Evolutionary conservation across 2,888 invertebrate genomes (phyloP).

Genomic region (Orthonevra nobilis): DNA sequence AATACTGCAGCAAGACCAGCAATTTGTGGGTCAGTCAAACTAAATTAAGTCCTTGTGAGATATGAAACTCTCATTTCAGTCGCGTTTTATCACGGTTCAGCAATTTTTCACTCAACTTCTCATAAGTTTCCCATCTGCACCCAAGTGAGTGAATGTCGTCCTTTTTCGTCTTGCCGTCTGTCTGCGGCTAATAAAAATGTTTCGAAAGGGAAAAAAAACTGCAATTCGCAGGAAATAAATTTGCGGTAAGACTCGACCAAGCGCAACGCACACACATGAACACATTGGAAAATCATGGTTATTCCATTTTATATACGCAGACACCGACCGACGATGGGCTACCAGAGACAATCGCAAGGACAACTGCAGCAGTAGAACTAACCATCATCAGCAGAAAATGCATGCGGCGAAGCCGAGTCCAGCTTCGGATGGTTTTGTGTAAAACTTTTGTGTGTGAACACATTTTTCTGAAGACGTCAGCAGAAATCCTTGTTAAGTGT

Average conservation of each 20-base stretch:
- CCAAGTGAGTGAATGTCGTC: not conserved
- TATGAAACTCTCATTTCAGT: not conserved
- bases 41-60: no score
- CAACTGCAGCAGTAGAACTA: conserved; percentile 11
- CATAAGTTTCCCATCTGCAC: not conserved
- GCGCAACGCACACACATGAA: not conserved
- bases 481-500: conserved; percentile 13
- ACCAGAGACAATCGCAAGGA: conserved; percentile 38
- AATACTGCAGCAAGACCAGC: no score
- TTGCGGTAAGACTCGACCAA: conserved; percentile 12
- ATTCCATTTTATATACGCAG: conserved; percentile 40
- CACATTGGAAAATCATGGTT: conserved; percentile 47
- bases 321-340: not conserved
- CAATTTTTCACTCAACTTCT: conserved; percentile 8
- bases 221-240: conserved; percentile 38
- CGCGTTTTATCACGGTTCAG: not conserved
- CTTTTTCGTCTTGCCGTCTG: conserved; percentile 17
- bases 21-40: no score
- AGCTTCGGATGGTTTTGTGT: conserved; percentile 25
- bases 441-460: conserved; percentile 47
- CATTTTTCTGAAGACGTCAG: conserved; percentile 49
- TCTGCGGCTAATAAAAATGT: conserved; percentile 55
- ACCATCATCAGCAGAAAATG: conserved; percentile 59
- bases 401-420: conserved; percentile 27
- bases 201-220: conserved; percentile 23